Evolutionary conservation across 2,888 invertebrate genomes (phyloP).

Genomic region (Agriotes lineatus): DNA sequence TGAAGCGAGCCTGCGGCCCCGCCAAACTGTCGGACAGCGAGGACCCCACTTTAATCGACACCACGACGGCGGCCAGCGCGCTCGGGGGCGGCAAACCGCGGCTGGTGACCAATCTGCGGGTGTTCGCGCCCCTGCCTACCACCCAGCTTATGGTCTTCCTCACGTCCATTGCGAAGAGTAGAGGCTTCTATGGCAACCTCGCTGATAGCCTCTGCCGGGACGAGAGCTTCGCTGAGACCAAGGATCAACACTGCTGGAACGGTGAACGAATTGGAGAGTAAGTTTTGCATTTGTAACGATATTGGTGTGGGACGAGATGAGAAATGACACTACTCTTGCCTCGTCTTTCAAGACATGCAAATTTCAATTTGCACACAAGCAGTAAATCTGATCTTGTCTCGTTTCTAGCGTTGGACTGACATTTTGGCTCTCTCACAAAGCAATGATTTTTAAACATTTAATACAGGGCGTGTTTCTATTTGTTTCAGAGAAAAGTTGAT

Average conservation of each 20-base stretch:
- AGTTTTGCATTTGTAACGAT: constrained; percentile 68
- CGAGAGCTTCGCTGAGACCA: constrained; percentile 74
- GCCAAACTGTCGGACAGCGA: constrained; percentile 59
- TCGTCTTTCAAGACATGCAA: no score
- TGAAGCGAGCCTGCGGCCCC: constrained; percentile 69
- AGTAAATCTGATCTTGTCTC: no score
- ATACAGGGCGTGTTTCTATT: no score
- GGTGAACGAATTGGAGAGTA: constrained; percentile 82
- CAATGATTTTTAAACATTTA: no score
- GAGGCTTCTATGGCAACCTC: constrained; percentile 86
- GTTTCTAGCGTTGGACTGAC: no score
- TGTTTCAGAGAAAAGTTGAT: no score
- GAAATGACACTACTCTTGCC: no score
- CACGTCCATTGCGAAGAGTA: constrained; percentile 76
- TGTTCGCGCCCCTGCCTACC: constrained; percentile 72
- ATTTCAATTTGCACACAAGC: no score
- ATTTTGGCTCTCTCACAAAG: no score
- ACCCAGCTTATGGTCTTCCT: constrained; percentile 75
- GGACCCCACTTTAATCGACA: constrained; percentile 43
- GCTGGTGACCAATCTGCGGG: constrained; percentile 64
- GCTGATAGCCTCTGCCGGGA: constrained; percentile 86
- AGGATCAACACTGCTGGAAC: constrained; percentile 85
- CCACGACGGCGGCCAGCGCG: constrained; percentile 29
- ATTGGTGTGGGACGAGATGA: no score
- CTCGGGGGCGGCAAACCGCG: constrained; percentile 59